Percentiles rank a stretch among this genome's conserved stretches.
Conservation (phyloP, 1,140 invertebrate species). For the Pomacea maculata region DNA sequence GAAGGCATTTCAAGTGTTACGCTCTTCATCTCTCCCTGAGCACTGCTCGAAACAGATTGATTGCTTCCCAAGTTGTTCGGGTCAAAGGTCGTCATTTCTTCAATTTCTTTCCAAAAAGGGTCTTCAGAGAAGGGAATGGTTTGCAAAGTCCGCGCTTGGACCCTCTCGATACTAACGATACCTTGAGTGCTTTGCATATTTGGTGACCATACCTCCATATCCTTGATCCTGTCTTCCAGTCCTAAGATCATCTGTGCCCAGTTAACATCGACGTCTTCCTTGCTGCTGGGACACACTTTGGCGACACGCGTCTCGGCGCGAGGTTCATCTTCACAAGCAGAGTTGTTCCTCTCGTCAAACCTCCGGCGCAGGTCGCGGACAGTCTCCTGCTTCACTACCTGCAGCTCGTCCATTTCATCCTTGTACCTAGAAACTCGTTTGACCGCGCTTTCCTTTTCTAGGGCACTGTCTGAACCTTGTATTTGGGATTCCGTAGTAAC, state of each 20-base stretch:
- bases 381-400: conserved; percentile 45
- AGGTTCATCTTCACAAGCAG: conserved; percentile 36
- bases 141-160: conserved; percentile 56
- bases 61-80: conserved; percentile 28
- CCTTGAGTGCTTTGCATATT: conserved; percentile 56
- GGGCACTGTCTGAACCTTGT: conserved; percentile 44
- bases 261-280: conserved; percentile 21
- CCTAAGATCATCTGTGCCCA: conserved; percentile 36
- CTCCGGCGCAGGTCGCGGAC: conserved; percentile 44
- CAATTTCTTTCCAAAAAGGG: conserved; percentile 61
- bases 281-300: conserved; percentile 21
- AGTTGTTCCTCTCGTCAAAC: conserved; percentile 43
- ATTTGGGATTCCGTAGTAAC: conserved; percentile 46
- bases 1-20: conserved; percentile 18
- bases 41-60: background rate
- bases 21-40: conserved; percentile 5
- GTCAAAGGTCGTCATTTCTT: conserved; percentile 58
- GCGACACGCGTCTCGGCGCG: conserved; percentile 16
- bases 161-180: conserved; percentile 56
- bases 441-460: background rate
- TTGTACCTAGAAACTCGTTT: conserved; percentile 46
- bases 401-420: conserved; percentile 54
- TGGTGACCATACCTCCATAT: conserved; percentile 57
- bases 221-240: conserved; percentile 35
- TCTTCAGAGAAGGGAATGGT: conserved; percentile 61